Conservation (phyloP, 1,140 invertebrate species). For the Drosophila eugracilis region DNA sequence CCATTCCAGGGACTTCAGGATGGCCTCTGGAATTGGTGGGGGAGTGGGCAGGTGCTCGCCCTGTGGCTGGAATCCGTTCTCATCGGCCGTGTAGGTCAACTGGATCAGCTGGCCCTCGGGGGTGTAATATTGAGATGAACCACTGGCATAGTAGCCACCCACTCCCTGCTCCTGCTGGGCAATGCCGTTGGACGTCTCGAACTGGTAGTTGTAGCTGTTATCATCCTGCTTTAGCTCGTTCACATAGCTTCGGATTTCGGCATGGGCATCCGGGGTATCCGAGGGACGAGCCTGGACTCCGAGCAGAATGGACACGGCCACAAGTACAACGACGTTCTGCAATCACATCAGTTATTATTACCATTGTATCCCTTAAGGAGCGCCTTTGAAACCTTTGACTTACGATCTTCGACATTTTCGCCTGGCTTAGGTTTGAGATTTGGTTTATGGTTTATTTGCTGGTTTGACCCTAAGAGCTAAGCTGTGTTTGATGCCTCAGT, state of each 20-base stretch:
- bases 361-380: not conserved
- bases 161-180: conserved; percentile 86
- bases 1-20: conserved; percentile 85
- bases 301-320: conserved; percentile 29
- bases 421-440: conserved; percentile 59
- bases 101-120: conserved; percentile 85
- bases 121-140: conserved; percentile 69
- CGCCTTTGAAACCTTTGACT: conserved; percentile 27
- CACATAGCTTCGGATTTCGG: conserved; percentile 70
- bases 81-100: conserved; percentile 87
- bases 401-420: conserved; percentile 75
- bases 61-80: conserved; percentile 86
- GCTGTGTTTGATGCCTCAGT: conserved; percentile 65
- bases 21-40: conserved; percentile 82
- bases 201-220: conserved; percentile 86
- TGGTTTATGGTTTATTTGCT: conserved; percentile 42
- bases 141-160: conserved; percentile 76
- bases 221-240: conserved; percentile 81
- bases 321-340: conserved; percentile 45
- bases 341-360: conserved; percentile 8
- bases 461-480: conserved; percentile 71
- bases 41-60: conserved; percentile 86
- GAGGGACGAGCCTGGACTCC: conserved; percentile 48
- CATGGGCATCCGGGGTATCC: conserved; percentile 66
- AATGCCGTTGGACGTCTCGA: conserved; percentile 88